These are phyloP conservation scores for Neotragus pygmaeus DNA, from an alignment of 2,113 vertebrate species.

Conservation along the genomic window DNA sequence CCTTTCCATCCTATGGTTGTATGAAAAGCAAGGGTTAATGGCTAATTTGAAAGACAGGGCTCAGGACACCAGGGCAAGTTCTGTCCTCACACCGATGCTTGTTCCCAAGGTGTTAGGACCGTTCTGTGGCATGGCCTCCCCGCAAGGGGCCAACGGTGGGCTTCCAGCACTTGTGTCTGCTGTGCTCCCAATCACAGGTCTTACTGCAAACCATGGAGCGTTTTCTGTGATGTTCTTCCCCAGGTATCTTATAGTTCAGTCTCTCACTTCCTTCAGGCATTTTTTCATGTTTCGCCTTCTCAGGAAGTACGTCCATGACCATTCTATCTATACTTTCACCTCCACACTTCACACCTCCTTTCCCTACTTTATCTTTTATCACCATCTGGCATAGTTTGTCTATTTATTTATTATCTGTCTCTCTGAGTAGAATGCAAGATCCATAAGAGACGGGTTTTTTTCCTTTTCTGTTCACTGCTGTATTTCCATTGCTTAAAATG, in stretches of 20 bases:
- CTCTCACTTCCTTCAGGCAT: not conserved
- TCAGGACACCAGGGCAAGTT: not conserved
- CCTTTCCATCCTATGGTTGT: not conserved
- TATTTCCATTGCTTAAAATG: not conserved
- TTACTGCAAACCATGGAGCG: not conserved
- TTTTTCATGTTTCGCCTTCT: not conserved
- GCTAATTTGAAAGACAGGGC: not conserved
- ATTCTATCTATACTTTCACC: not conserved
- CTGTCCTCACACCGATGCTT: not conserved
- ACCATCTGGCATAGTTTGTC: not conserved
- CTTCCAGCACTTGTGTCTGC: not conserved
- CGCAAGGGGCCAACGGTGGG: not conserved
- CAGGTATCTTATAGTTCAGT: not conserved
- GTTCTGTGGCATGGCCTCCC: not conserved
- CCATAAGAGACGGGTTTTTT: not conserved
- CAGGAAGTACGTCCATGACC: not conserved
- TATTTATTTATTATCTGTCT: not conserved
- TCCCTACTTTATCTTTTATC: not conserved
- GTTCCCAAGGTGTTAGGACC: not conserved
- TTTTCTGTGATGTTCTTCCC: not conserved
- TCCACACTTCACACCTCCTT: not conserved
- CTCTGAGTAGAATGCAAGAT: not conserved
- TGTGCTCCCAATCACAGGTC: not conserved
- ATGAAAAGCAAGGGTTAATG: not conserved
- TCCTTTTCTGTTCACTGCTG: not conserved